Percentiles rank a stretch among this genome's conserved stretches.
Conservation (phyloP, 2,113 vertebrate genomes). For the Phycodurus eques region DNA sequence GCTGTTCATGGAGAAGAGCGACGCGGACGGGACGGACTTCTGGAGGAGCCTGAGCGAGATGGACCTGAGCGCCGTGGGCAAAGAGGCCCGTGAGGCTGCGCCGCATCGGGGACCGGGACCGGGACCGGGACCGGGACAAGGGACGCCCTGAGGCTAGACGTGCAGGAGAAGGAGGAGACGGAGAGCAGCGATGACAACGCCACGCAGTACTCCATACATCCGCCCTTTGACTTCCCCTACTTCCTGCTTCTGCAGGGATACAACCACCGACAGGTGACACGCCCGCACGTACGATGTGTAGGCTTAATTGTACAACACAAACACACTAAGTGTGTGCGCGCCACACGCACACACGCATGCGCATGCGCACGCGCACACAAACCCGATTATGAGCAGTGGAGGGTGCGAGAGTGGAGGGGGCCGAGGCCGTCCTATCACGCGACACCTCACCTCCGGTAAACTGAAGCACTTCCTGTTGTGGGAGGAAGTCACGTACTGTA, state of each 20-base stretch:
- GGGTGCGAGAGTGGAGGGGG: not conserved
- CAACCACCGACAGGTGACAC: slow-evolving; percentile 64
- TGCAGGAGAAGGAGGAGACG: slow-evolving; percentile 75
- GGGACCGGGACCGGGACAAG: slow-evolving; percentile 41
- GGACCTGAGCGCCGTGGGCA: slow-evolving; percentile 66
- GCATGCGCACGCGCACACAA: not conserved
- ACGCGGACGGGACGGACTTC: slow-evolving; percentile 53
- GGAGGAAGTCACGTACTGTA: too few relatives aligned
- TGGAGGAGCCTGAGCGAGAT: slow-evolving; percentile 79
- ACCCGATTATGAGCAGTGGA: not conserved
- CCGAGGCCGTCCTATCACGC: not conserved
- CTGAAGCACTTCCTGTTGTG: not conserved
- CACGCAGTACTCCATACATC: slow-evolving; percentile 75
- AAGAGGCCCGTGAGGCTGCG: slow-evolving; percentile 51
- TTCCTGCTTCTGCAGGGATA: slow-evolving; percentile 78
- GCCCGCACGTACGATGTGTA: not conserved
- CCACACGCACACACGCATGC: not conserved
- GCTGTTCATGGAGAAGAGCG: slow-evolving; percentile 68
- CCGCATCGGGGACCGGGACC: slow-evolving; percentile 14
- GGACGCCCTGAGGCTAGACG: slow-evolving; percentile 54
- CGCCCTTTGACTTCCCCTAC: slow-evolving; percentile 76
- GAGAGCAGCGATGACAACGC: slow-evolving; percentile 76
- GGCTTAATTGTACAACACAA: not conserved
- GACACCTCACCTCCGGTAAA: not conserved
- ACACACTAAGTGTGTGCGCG: not conserved